These are phyloP conservation scores for Hemibagrus guttatus DNA, from an alignment of 2,797 vertebrate genomes.

Conservation along the genomic window DNA sequence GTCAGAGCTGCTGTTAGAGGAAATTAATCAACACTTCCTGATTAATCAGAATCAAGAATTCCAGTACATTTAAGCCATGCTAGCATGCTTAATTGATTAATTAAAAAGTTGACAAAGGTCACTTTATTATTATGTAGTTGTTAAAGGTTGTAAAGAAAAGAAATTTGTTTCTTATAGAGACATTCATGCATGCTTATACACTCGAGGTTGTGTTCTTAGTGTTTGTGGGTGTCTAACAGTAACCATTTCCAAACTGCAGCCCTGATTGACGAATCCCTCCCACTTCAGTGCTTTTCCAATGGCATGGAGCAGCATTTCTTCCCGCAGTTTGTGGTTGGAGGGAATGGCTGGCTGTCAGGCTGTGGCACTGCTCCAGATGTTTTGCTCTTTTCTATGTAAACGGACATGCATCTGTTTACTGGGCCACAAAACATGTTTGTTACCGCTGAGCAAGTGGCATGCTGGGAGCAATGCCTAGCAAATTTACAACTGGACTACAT, in stretches of 20 bases:
- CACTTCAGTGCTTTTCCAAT: conserved; percentile 58
- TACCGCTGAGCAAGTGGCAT: conserved; percentile 71
- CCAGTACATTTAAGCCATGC: not conserved
- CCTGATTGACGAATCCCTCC: conserved; percentile 64
- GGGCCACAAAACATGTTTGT: conserved; percentile 81
- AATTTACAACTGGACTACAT: not conserved
- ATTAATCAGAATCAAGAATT: not conserved
- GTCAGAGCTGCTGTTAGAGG: not conserved
- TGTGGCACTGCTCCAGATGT: conserved; percentile 88
- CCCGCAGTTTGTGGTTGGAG: conserved; percentile 74
- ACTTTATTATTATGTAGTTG: not conserved
- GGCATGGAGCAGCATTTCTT: conserved; percentile 65
- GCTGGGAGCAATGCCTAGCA: conserved; percentile 29
- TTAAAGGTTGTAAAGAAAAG: not conserved
- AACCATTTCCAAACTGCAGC: conserved; percentile 62
- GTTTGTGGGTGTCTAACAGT: conserved; percentile 46
- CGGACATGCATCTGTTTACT: conserved; percentile 82
- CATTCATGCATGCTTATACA: not conserved
- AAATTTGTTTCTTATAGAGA: not conserved
- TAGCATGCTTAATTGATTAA: not conserved
- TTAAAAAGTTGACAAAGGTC: not conserved
- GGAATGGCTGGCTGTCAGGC: conserved; percentile 85
- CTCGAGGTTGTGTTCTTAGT: conserved; percentile 25
- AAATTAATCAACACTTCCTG: not conserved
- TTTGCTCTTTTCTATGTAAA: conserved; percentile 86